Evolutionary conservation across 1,140 invertebrate genomes (phyloP), one percentile per base, ranked within the genome.

Genomic region (Pseudomyrmex sp.): DNA sequence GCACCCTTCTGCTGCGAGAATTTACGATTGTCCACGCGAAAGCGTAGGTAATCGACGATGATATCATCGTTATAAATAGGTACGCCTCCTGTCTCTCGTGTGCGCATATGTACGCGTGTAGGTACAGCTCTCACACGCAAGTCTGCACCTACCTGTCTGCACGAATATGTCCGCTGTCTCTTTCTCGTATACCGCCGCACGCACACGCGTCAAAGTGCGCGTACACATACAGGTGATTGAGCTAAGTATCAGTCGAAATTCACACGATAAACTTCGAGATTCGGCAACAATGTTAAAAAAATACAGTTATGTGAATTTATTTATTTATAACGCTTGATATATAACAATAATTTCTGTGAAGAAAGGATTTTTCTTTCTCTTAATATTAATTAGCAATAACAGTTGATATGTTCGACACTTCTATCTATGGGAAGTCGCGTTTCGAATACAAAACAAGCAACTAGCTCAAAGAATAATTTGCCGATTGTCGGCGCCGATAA

Each of bases 21-120:
- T 93, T 93, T 93, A 94, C 89, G 90, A 92, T 92, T 93, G 91
- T 91, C 90, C 90, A 91, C 91, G 92, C 91, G 92, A 93, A 94
- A 93, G 92, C 92, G 91, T 93, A 93, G 93, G 93, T 93, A 93
- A 94, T 93, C 91, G 90, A 79, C 91, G 92, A 93, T 93, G 92
- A 93, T 93, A 93, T 94, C 93, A 94, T 90, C 90, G 88, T 93
- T 93, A 91, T 93, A 93, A 94, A 93, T 94, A 94, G 93, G 86
- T 86, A 93, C 92, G 88, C 92, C 92, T 93, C 91, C 90, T 91
- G 90, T 92, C 90, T 89, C 85, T 44, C 54, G 59, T 74, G 61
- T 56, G 18, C 85, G 76, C 82, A 77, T 79, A 84, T 87, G 66
- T 83, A 74, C 75, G 13, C 26, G 79, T 58, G 62, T 72, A 15